Base-by-base conservation (phyloP, 2,797 vertebrate species). In the Lutjanus campechanus region DNA sequence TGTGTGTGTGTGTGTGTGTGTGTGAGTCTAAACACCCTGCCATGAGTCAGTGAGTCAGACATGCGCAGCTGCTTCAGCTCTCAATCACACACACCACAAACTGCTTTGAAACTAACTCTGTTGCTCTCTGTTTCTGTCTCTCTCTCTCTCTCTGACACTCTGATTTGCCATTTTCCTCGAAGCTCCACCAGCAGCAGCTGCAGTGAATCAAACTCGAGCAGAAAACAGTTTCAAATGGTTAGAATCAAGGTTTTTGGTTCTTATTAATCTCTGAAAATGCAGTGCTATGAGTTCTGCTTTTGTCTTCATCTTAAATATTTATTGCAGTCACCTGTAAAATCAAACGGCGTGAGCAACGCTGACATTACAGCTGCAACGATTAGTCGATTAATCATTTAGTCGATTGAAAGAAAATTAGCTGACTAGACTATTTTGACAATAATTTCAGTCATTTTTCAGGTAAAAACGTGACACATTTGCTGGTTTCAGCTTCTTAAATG, bases 31-130 rank as follows among this genome's bases (percentile, higher is more conserved):
- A 89, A 84, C 86, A 88, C 88, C 84, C 90, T 83, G 84, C 86
- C 83, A 83, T 86, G 91, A 88, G 89, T 93, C 90, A 92, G 91
- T 94, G 89, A 93, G 89, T 93, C 85, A 90, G 89, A 95, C 92
- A 88, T 91, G 91, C 88, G 88, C 92, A 95, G 95, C 95, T 94
- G 94, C 93, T 87, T 77, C 78, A 77, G 81, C 94, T 84, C 86
- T 88, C 85, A 79, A 63, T 83, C 88, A 84, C 81, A 81, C 82
- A 62, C 63, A 25, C 25, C 58, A 74, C 76, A 85, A 88, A 88
- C 84, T 69, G 83, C 84, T 90, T 89, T 88, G 76, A 90, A 91
- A 85, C 79, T 60, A 70, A 73, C 85, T 90, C 85, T 59, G 56
- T 36, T 40, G 56, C 87, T 88, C 73, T 58, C 72, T 77, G 46